Percentiles rank a stretch among this genome's conserved stretches.
Evolutionary conservation across 2,113 vertebrate genomes (phyloP).

Genomic region (Microtus ochrogaster): DNA sequence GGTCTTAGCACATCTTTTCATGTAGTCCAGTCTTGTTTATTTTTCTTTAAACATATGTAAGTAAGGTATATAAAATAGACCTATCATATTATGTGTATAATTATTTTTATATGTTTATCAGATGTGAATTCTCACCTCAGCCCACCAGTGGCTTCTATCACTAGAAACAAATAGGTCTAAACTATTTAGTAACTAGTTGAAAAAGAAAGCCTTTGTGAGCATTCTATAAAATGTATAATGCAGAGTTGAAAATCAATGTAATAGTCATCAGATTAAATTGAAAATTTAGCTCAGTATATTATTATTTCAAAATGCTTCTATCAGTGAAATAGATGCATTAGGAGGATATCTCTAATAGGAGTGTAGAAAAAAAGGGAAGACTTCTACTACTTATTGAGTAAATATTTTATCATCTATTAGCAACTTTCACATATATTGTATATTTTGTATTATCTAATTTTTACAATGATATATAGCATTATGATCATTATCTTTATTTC

Average conservation of each 20-base stretch:
- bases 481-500: background rate
- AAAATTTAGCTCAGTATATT: background rate
- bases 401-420: background rate
- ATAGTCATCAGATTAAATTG: background rate
- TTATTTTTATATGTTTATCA: background rate
- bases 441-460: background rate
- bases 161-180: slow-evolving; percentile 18
- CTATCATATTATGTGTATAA: background rate
- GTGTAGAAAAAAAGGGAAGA: background rate
- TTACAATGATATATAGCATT: background rate
- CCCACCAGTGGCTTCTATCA: background rate
- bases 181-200: background rate
- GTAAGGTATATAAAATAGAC: background rate
- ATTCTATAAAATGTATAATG: background rate
- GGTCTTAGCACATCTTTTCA: background rate
- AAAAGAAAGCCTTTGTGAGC: background rate
- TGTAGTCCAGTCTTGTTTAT: background rate
- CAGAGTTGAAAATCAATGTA: background rate
- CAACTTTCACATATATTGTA: background rate
- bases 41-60: background rate
- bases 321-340: background rate
- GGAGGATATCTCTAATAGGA: background rate
- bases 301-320: background rate
- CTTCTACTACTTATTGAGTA: background rate
- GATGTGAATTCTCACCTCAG: background rate